Percentiles rank a stretch among this genome's conserved stretches.
Conservation (phyloP, 1,140 invertebrate species). For the Gonioctena quinquepunctata region DNA sequence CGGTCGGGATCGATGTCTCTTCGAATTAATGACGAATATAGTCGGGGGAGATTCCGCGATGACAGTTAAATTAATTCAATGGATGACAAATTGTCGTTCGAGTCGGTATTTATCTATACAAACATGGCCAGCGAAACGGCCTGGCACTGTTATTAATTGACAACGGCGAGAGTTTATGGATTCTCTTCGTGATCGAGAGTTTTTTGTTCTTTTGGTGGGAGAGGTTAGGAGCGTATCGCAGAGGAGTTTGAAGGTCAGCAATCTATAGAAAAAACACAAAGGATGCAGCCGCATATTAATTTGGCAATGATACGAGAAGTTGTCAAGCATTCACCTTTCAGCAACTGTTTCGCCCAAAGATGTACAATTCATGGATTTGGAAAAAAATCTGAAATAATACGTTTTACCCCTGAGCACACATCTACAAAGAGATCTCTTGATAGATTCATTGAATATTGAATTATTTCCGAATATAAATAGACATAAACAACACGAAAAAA, state of each 20-base stretch:
- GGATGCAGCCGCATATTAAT: too few species aligned
- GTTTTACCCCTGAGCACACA: too few species aligned
- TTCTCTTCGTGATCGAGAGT: neutral
- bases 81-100: conserved; percentile 10
- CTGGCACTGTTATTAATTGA: conserved; percentile 14
- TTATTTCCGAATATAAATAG: too few species aligned
- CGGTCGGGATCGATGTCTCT: conserved; percentile 3
- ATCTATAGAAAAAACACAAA: neutral
- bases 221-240: neutral
- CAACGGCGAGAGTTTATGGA: conserved; percentile 5
- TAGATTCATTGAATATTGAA: too few species aligned
- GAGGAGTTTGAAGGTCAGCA: neutral
- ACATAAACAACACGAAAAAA: too few species aligned
- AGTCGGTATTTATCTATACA: conserved; percentile 10
- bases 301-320: too few species aligned
- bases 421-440: too few species aligned
- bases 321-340: too few species aligned
- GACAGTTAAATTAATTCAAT: conserved; percentile 15
- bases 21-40: conserved; percentile 15
- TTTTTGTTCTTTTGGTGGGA: neutral
- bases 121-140: conserved; percentile 10
- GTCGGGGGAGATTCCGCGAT: conserved; percentile 9
- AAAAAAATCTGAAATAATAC: too few species aligned
- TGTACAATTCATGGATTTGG: too few species aligned
- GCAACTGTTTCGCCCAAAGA: too few species aligned